Conservation (phyloP, 2,888 invertebrate genomes). For the Syrista parreyssii region DNA sequence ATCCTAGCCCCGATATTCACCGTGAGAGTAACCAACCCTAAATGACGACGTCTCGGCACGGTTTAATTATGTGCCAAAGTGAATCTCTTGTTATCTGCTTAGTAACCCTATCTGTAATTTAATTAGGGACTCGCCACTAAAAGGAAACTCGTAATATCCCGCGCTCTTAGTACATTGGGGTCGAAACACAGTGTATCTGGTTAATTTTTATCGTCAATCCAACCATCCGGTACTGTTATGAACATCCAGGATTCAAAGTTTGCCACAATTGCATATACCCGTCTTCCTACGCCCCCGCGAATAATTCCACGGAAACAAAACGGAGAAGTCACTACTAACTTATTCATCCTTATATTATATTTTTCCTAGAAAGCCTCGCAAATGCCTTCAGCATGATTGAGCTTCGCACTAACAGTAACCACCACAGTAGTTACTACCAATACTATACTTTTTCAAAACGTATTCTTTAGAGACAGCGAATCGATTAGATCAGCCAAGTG, state of each 20-base stretch:
- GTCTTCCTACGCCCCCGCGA: not conserved
- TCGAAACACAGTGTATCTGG: not conserved
- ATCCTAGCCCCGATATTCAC: not conserved
- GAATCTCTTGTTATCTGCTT: not conserved
- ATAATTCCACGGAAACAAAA: not conserved
- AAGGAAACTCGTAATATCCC: not conserved
- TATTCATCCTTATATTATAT: not conserved
- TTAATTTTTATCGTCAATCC: not conserved
- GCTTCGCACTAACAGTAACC: not conserved
- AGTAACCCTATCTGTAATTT: not conserved
- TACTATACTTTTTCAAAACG: not conserved
- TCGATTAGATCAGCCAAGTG: not conserved
- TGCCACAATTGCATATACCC: not conserved
- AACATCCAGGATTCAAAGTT: not conserved
- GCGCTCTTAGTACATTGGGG: not conserved
- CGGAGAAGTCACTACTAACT: not conserved
- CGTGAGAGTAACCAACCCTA: not conserved
- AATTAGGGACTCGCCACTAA: not conserved
- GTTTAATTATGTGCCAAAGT: not conserved
- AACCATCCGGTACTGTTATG: not conserved
- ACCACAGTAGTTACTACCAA: not conserved
- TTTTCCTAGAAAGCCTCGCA: not conserved
- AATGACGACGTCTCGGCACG: not conserved
- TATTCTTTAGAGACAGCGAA: not conserved
- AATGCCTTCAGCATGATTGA: no score